phyloP scores from a whole-genome alignment of 2,797 vertebrate species.

The Bovichtus variegatus region DNA sequence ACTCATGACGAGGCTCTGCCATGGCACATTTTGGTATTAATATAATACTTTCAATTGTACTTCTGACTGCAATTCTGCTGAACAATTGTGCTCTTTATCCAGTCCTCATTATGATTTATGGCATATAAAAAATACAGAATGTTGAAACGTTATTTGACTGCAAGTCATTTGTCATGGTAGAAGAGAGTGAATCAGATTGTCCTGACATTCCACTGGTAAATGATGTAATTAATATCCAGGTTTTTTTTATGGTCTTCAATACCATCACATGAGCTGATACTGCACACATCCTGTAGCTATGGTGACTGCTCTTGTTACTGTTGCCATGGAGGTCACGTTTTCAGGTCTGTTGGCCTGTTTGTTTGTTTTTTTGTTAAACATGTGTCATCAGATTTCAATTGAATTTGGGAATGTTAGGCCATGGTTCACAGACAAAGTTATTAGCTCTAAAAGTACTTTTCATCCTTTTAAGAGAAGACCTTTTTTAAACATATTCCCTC shows the following conservation, averaged over 20 bases:
- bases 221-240: background rate
- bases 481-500: background rate
- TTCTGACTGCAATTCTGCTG: background rate
- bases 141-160: background rate
- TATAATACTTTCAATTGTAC: background rate
- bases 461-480: background rate
- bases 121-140: background rate
- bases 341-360: background rate
- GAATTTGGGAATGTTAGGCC: background rate
- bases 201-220: background rate
- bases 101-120: background rate
- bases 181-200: background rate
- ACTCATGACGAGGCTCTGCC: background rate
- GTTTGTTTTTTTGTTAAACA: slow-evolving; percentile 14
- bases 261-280: background rate
- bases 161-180: background rate
- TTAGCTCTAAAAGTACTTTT: background rate
- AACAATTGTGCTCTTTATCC: background rate
- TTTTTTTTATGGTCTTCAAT: slow-evolving; percentile 1
- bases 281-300: background rate
- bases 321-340: background rate
- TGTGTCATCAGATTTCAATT: background rate
- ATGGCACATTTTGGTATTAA: background rate
- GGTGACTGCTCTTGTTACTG: background rate
- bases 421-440: background rate